Percentiles rank a stretch among this genome's conserved stretches.
These are phyloP conservation scores for Metaphire vulgaris DNA, from an alignment of 1,140 invertebrate genomes.

Conservation along the genomic window DNA sequence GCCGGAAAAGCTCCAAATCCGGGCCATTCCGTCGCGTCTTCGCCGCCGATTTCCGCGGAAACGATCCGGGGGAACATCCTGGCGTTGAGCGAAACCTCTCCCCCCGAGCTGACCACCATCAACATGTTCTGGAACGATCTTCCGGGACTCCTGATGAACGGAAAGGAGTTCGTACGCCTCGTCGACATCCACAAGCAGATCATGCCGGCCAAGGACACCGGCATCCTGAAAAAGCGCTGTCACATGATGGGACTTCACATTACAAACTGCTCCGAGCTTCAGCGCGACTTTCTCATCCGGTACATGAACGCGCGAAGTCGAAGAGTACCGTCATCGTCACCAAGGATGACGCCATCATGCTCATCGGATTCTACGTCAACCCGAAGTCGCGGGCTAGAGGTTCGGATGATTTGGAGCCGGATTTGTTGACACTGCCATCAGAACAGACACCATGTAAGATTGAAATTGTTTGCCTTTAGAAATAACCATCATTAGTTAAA, in stretches of 20 bases:
- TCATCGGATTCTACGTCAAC: conserved; percentile 49
- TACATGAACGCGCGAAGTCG: conserved; percentile 41
- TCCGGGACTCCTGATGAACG: conserved; percentile 47
- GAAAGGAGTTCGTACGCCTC: conserved; percentile 43
- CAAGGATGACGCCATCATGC: conserved; percentile 42
- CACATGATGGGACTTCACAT: conserved; percentile 46
- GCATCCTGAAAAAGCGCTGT: conserved; percentile 50
- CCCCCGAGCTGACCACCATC: conserved; percentile 32
- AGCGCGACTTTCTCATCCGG: conserved; percentile 50
- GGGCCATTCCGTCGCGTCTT: background rate
- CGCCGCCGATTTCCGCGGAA: background rate
- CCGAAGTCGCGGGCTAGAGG: conserved; percentile 33
- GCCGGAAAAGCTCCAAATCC: background rate
- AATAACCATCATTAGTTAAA: no score
- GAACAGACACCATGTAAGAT: background rate
- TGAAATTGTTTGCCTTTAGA: background rate
- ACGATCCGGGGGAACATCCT: background rate
- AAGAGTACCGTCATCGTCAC: conserved; percentile 47
- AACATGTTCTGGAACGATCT: conserved; percentile 51
- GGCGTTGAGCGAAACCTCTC: background rate
- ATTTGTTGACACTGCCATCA: background rate
- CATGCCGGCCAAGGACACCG: conserved; percentile 51
- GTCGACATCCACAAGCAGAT: conserved; percentile 52
- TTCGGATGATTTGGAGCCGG: background rate
- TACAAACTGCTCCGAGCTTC: conserved; percentile 49